These are phyloP conservation scores for Drosophila burlai DNA, from an alignment of 1,140 invertebrate species.

Conservation along the genomic window DNA sequence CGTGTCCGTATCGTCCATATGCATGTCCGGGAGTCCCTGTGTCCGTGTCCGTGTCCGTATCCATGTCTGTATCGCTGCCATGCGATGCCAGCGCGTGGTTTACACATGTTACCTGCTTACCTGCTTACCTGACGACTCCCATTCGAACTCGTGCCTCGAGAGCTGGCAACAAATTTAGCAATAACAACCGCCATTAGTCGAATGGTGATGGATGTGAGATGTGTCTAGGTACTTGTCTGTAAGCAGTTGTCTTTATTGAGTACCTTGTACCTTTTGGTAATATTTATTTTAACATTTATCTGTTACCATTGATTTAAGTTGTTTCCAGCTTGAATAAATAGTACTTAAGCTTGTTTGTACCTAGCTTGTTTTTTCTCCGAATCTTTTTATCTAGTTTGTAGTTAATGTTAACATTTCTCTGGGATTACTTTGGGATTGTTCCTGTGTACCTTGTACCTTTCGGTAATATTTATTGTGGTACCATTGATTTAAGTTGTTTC, in stretches of 20 bases:
- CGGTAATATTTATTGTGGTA: background rate
- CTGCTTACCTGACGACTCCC: slow-evolving; percentile 32
- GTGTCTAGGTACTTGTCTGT: background rate
- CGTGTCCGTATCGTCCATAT: slow-evolving; percentile 10
- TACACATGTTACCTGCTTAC: slow-evolving; percentile 66
- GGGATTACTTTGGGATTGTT: too few relatives aligned
- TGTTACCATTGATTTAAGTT: too few relatives aligned
- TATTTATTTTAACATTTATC: background rate
- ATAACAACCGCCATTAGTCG: slow-evolving; percentile 70
- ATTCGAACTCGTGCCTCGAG: slow-evolving; percentile 11
- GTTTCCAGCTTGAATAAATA: too few relatives aligned
- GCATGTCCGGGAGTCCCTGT: slow-evolving; percentile 1
- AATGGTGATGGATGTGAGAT: background rate
- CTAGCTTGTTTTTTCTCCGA: too few relatives aligned
- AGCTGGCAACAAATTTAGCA: slow-evolving; percentile 23
- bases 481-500: too few relatives aligned
- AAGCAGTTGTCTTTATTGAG: background rate
- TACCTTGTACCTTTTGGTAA: background rate
- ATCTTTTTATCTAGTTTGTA: too few relatives aligned
- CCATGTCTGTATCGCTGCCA: slow-evolving; percentile 52
- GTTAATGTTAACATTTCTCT: background rate
- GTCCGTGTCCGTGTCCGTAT: slow-evolving; percentile 26
- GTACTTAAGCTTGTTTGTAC: too few relatives aligned
- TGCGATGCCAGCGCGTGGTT: slow-evolving; percentile 76
- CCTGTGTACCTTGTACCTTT: background rate